These are phyloP conservation scores for Leuciscus waleckii DNA, from an alignment of 2,797 vertebrate species.

Conservation along the genomic window DNA sequence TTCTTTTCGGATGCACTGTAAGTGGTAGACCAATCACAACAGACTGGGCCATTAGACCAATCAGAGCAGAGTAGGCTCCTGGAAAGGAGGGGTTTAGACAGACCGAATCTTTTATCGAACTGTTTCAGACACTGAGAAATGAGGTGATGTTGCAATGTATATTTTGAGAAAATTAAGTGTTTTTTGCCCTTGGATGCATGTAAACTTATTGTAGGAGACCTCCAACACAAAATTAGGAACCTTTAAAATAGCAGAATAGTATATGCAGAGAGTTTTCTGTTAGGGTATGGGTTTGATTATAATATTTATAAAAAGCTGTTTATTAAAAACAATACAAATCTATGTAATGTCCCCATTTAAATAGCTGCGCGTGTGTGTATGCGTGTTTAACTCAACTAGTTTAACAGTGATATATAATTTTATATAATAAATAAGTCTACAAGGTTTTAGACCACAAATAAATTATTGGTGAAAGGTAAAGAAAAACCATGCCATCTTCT, in stretches of 20 bases:
- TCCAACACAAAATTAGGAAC: background rate
- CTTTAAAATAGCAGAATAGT: background rate
- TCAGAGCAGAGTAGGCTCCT: background rate
- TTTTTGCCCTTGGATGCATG: background rate
- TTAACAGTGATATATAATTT: background rate
- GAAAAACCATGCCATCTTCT: constrained; percentile 14
- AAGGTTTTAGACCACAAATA: background rate
- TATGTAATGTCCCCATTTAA: background rate
- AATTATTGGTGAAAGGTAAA: background rate
- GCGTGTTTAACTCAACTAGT: background rate
- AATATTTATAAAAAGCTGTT: background rate
- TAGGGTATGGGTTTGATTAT: background rate
- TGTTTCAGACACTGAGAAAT: too few relatives aligned
- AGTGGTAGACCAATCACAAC: background rate
- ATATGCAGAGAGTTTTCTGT: background rate
- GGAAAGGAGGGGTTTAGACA: background rate
- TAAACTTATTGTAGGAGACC: background rate
- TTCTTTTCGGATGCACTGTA: too few relatives aligned
- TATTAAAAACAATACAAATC: background rate
- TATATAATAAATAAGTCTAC: background rate
- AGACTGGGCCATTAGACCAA: background rate
- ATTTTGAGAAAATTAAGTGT: too few relatives aligned
- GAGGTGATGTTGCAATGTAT: too few relatives aligned
- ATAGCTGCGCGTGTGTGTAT: too few relatives aligned
- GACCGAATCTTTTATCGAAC: background rate